Evolutionary conservation across 2,797 vertebrate genomes (phyloP), one percentile per base, ranked within the genome.

Genomic region (Glyptemys insculpta): DNA sequence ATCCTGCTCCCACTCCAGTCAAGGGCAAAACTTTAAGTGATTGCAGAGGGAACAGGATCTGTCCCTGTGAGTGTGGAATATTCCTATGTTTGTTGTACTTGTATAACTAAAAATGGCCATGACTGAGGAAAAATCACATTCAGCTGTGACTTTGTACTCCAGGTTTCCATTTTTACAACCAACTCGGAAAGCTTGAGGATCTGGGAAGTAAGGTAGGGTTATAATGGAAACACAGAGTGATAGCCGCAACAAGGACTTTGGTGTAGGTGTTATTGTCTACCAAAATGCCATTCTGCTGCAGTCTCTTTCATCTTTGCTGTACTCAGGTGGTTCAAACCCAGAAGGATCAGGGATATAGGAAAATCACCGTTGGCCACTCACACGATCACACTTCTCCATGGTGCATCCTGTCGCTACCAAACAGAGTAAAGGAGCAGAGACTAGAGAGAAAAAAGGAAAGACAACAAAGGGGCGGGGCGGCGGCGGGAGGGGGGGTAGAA

Each of bases 311-410:
- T 62, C 79, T 31, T 88, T 88, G n/a, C 68, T 91, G 8, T 25
- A 90, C 83, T n/a, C 49, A 79, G 11, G 78, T 81, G 16, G 87
- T 56, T 62, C 85, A 56, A 56, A 74, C 81, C 86, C 49, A 11
- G 47, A 78, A 91, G 19, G 53, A 41, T 59, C n/a, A 89, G 41
- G 91, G 37, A 84, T 91, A 92, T 90, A 96, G 93, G 81, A 92
- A 91, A 93, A 4, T 81, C 86, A 87, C 92, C 85, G 87, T 89
- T 65, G 49, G 81, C 79, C 6, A 8, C 49, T 19, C 68, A 84
- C 31, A 4, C 87, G 37, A 47, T 37, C 68, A 88, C 56, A 37
- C 49, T 87, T 86, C 59, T 91, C 72, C 83, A 9, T 80, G 72
- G 31, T 15, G 21, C 65, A 52, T 87, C n/a, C n/a, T 65, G 3